A percentile compares a stretch with the other conserved stretches of the same genome.
Evolutionary conservation across 2,113 vertebrate genomes (phyloP).

Genomic region (Budorcas taxicolor): DNA sequence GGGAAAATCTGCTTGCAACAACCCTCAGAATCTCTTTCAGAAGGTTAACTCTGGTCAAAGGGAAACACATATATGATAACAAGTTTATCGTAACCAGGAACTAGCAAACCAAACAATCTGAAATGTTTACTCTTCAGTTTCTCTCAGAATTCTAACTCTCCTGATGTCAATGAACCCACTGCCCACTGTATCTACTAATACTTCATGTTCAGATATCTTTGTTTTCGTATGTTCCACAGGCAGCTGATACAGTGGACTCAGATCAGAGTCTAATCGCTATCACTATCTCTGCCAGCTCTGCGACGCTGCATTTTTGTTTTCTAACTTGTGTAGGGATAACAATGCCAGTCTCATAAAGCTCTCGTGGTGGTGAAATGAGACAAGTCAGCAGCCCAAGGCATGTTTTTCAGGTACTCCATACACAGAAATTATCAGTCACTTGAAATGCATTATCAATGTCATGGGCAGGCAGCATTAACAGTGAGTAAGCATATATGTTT

Average conservation of each 20-base stretch:
- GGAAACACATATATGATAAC: not conserved
- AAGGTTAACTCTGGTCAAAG: not conserved
- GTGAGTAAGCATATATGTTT: not conserved
- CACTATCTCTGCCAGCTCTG: not conserved
- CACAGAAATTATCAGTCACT: not conserved
- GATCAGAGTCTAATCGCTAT: not conserved
- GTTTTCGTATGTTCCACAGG: not conserved
- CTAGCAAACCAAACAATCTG: not conserved
- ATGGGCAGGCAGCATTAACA: not conserved
- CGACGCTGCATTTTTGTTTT: not conserved
- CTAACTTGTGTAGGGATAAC: not conserved
- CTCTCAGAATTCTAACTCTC: not conserved
- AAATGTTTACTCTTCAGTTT: not conserved
- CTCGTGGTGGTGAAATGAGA: not conserved
- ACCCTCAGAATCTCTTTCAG: not conserved
- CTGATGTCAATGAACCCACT: not conserved
- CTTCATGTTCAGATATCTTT: not conserved
- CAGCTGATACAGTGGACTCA: too few species aligned
- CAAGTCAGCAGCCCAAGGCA: not conserved
- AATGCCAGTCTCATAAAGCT: not conserved
- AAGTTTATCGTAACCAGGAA: not conserved
- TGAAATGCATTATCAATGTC: not conserved
- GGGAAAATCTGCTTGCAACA: not conserved
- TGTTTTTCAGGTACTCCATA: not conserved
- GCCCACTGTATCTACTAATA: not conserved